Conservation (phyloP, 2,888 invertebrate genomes). For the Hirtodrosophila duncani region DNA sequence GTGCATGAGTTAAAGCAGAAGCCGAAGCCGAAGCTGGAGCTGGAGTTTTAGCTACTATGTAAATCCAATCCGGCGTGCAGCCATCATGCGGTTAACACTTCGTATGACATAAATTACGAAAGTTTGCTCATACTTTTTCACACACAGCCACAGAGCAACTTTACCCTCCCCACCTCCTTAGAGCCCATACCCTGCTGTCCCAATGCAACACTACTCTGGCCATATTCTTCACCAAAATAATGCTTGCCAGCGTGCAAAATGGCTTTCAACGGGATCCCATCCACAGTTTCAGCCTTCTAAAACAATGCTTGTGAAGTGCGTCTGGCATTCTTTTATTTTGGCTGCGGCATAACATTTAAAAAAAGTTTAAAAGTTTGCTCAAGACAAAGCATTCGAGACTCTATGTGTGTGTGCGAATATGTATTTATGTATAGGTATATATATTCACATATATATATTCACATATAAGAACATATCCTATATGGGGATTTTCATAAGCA, state of each 20-base stretch:
- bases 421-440: slow-evolving; percentile 22
- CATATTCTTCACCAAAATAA: slow-evolving; percentile 64
- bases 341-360: slow-evolving; percentile 55
- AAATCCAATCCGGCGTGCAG: slow-evolving; percentile 72
- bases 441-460: slow-evolving; percentile 14
- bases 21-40: slow-evolving; percentile 33
- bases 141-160: slow-evolving; percentile 41
- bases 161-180: not conserved
- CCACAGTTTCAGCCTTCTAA: slow-evolving; percentile 8
- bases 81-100: slow-evolving; percentile 75
- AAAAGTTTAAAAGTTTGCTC: slow-evolving; percentile 68
- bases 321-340: slow-evolving; percentile 65
- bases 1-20: slow-evolving; percentile 5
- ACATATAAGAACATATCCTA: slow-evolving; percentile 7
- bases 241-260: slow-evolving; percentile 53
- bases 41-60: slow-evolving; percentile 66
- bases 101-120: slow-evolving; percentile 75
- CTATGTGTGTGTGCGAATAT: no score
- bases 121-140: slow-evolving; percentile 72
- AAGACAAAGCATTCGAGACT: slow-evolving; percentile 70
- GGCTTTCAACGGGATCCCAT: slow-evolving; percentile 52
- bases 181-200: not conserved
- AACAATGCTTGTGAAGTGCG: slow-evolving; percentile 54
- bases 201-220: slow-evolving; percentile 47
- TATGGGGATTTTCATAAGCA: slow-evolving; percentile 51